These are phyloP conservation scores for Procavia capensis DNA, from an alignment of 2,113 vertebrate species.

Conservation along the genomic window DNA sequence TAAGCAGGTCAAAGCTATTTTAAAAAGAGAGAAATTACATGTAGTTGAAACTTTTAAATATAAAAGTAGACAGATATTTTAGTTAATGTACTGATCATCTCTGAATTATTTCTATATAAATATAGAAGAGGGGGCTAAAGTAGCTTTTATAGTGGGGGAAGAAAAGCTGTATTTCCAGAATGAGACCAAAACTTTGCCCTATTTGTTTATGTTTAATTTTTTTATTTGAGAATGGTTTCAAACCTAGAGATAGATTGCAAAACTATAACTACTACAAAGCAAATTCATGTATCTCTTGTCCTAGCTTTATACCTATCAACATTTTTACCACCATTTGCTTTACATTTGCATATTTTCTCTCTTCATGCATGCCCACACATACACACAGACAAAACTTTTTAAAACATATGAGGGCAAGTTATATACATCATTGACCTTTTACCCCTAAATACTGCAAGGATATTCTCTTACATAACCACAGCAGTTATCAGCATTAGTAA, in stretches of 20 bases:
- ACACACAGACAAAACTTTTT: neutral
- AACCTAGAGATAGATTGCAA: neutral
- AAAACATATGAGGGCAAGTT: neutral
- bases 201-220: slow-evolving; percentile 26
- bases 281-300: neutral
- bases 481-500: slow-evolving; percentile 25
- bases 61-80: neutral
- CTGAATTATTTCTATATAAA: slow-evolving; percentile 34
- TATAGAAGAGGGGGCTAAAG: neutral
- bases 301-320: slow-evolving; percentile 4
- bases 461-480: slow-evolving; percentile 38
- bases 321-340: neutral
- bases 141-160: neutral
- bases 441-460: slow-evolving; percentile 1
- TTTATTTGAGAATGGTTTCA: slow-evolving; percentile 45
- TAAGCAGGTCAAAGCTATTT: slow-evolving; percentile 97
- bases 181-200: neutral
- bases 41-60: slow-evolving; percentile 52
- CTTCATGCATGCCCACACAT: neutral
- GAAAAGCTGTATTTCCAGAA: slow-evolving; percentile 38
- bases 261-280: slow-evolving; percentile 47
- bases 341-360: neutral
- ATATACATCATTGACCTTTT: slow-evolving; percentile 30
- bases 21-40: slow-evolving; percentile 52
- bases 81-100: slow-evolving; percentile 43